Evolutionary conservation across 2,113 vertebrate genomes (phyloP).

Genomic region (Phaetusa simplex): DNA sequence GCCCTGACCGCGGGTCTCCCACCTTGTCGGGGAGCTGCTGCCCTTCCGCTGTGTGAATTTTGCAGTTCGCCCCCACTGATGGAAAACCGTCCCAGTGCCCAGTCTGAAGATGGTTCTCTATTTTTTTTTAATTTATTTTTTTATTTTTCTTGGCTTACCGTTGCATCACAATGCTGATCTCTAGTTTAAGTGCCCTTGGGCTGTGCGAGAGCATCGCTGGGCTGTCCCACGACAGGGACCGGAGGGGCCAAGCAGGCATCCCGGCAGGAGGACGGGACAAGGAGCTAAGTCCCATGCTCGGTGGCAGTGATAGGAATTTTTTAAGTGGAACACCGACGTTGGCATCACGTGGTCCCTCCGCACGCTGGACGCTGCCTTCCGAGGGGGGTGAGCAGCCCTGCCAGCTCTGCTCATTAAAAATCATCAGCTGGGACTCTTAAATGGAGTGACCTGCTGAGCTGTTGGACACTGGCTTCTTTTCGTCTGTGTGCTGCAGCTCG

Average conservation of each 20-base stretch:
- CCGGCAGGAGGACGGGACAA: accelerated
- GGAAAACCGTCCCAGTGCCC: background rate
- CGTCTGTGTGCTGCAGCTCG: background rate
- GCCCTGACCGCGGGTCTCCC: background rate
- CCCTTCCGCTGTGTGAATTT: background rate
- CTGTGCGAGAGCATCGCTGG: accelerated
- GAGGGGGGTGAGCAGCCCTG: background rate
- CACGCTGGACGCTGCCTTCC: background rate
- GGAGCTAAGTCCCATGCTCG: background rate
- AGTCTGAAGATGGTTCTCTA: background rate
- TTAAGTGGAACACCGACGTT: accelerated
- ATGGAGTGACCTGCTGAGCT: background rate
- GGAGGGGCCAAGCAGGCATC: background rate
- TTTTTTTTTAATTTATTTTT: background rate
- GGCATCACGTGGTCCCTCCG: background rate
- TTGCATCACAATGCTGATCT: background rate
- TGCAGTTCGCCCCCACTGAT: background rate
- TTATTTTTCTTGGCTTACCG: background rate
- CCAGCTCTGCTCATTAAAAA: background rate
- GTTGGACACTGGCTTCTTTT: background rate
- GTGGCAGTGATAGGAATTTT: background rate
- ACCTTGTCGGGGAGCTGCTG: background rate
- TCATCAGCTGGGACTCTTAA: background rate
- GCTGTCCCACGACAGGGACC: accelerated
- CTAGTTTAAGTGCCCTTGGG: background rate